phyloP scores from a whole-genome alignment of 2,888 invertebrate genomes.

The Caenorhabditis sp. region DNA sequence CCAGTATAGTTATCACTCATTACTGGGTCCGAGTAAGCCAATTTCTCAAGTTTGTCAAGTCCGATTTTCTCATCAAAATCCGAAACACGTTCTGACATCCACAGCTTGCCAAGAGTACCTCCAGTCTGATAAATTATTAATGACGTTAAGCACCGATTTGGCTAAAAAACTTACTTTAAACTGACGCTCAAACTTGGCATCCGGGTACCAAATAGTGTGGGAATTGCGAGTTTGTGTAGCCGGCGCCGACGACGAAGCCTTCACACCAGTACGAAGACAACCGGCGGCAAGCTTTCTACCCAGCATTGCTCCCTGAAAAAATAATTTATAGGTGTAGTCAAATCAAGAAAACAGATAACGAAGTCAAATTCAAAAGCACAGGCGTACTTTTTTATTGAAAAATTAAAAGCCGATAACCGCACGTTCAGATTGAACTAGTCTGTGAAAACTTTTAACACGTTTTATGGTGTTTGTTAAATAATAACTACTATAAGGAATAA shows the following conservation, averaged over 20 bases:
- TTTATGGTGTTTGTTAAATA: too few species aligned
- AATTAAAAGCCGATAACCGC: slow-evolving; percentile 4
- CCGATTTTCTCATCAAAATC: slow-evolving; percentile 74
- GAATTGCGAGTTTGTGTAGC: slow-evolving; percentile 70
- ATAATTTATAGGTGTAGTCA: slow-evolving; percentile 3
- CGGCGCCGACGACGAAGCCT: slow-evolving; percentile 45
- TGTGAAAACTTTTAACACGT: too few species aligned
- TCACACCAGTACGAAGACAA: slow-evolving; percentile 42
- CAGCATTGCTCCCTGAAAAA: slow-evolving; percentile 54
- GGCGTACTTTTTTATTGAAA: neutral
- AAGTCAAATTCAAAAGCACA: too few species aligned
- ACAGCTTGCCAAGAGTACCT: slow-evolving; percentile 74
- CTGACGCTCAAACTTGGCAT: slow-evolving; percentile 81
- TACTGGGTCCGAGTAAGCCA: slow-evolving; percentile 72
- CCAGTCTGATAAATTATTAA: slow-evolving; percentile 65
- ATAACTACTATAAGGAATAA: too few species aligned
- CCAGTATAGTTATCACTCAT: slow-evolving; percentile 73
- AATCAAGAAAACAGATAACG: too few species aligned
- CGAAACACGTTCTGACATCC: slow-evolving; percentile 69
- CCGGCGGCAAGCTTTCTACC: slow-evolving; percentile 61
- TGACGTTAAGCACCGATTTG: too few species aligned
- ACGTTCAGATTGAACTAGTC: too few species aligned
- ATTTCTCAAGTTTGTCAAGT: slow-evolving; percentile 75
- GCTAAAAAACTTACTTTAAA: slow-evolving; percentile 74
- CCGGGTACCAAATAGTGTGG: slow-evolving; percentile 82